Percentiles rank a stretch among this genome's conserved stretches.
These are phyloP conservation scores for Myripristis jacobus DNA, from an alignment of 2,797 vertebrate genomes.

Conservation along the genomic window DNA sequence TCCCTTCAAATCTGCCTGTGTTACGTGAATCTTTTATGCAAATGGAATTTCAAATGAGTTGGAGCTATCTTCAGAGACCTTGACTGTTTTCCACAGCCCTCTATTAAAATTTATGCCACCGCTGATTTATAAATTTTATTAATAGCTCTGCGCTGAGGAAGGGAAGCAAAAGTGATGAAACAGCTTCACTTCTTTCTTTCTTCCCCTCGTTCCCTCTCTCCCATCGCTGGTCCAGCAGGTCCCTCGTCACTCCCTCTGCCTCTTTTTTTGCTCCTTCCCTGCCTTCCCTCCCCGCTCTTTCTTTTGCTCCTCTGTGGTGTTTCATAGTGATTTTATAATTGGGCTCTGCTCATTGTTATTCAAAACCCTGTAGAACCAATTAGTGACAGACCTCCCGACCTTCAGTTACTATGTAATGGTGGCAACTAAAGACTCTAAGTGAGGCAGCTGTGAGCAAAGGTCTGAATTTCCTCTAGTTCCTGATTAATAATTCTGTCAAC, in stretches of 20 bases:
- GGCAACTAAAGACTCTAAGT: constrained; percentile 82
- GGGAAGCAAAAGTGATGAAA: constrained; percentile 72
- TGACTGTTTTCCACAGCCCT: constrained; percentile 82
- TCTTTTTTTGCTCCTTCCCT: constrained; percentile 47
- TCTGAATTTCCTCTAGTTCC: constrained; percentile 86
- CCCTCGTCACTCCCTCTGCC: constrained; percentile 44
- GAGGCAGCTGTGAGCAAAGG: constrained; percentile 82
- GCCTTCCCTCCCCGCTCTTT: not conserved
- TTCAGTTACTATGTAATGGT: constrained; percentile 75
- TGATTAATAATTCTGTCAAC: constrained; percentile 95
- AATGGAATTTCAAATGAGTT: constrained; percentile 90
- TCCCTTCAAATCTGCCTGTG: constrained; percentile 81
- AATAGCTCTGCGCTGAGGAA: constrained; percentile 79
- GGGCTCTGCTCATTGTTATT: constrained; percentile 84
- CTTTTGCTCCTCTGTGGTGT: constrained; percentile 49
- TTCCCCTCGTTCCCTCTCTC: constrained; percentile 56
- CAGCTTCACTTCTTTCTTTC: constrained; percentile 65
- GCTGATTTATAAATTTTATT: constrained; percentile 88
- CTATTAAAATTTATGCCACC: constrained; percentile 88
- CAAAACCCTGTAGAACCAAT: constrained; percentile 89
- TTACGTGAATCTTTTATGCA: constrained; percentile 90
- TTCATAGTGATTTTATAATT: constrained; percentile 85
- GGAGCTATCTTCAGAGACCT: constrained; percentile 84
- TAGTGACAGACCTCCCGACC: constrained; percentile 86
- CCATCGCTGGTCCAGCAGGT: constrained; percentile 62